Evolutionary conservation across 2,113 vertebrate species (phyloP), one percentile per base, ranked within the genome.

Genomic region (Pangasianodon hypophthalmus): DNA sequence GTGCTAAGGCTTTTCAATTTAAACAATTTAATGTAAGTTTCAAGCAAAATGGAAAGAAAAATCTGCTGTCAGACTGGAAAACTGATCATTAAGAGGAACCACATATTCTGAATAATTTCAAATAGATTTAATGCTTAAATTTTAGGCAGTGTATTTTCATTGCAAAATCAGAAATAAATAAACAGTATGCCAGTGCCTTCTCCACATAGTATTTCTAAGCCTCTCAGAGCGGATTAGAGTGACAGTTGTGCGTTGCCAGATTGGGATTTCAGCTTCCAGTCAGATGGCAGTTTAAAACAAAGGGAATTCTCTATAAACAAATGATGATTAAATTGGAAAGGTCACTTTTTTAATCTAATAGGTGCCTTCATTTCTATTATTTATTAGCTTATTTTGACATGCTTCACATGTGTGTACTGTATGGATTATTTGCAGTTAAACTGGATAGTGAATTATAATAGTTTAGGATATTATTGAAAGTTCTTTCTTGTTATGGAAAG

Each of bases 201-300:
- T 84, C 92, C 91, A 88, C 88, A 92, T 93, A 90, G 92, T 93
- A 91, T 87, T 90, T 77, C 92, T 96, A 96, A 96, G 93, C 93
- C 95, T 94, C 94, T 96, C 94, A 96, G 92, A 93, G 80, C 90
- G 93, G 96, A 96, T 96, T 96, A 96, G 93, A 91, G 92, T 88
- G 93, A 91, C 91, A 90, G 90, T 90, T 92, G 93, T 92, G 89
- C 91, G 92, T 91, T 94, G 93, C 82, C 82, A 84, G 82, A 62
- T 84, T 62, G 21, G 24, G 19, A 62, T 16, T 26, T 62, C 19
- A 26, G 32, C 2, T 10, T 58, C 1, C 32, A 24, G 52, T 11
- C n/a, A 58, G 4, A 2, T 58, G 3, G 2, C 24, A 0, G 4
- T 80, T 46, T 26, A 24, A 77, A 32, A 24, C 9, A 60, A 5